Percentiles rank a stretch among this genome's conserved stretches.
phyloP scores from a whole-genome alignment of 1,140 invertebrate species.

The Muscidifurax raptorellus region DNA sequence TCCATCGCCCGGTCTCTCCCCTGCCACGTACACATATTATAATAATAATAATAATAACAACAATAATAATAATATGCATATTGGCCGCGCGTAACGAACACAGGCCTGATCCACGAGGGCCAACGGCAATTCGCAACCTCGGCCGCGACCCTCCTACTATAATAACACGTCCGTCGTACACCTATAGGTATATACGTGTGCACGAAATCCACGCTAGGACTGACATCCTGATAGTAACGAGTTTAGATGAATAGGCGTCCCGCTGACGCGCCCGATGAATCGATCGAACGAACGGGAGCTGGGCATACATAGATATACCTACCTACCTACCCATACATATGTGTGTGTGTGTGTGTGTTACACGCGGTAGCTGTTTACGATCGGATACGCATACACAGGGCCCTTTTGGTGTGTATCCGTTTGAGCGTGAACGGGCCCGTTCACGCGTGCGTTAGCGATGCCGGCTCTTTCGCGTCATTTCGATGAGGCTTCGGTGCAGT shows the following conservation, averaged over 20 bases:
- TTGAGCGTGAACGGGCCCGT: conserved; percentile 25
- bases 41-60: neutral
- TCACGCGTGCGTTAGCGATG: neutral
- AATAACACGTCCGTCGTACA: neutral
- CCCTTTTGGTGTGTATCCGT: neutral
- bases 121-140: too few relatives aligned
- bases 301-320: neutral
- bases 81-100: neutral
- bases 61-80: neutral
- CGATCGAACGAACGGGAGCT: conserved; percentile 23
- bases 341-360: too few relatives aligned
- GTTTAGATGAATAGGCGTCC: conserved; percentile 47
- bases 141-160: neutral
- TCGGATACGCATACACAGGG: conserved; percentile 23
- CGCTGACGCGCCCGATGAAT: conserved; percentile 48
- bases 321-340: too few relatives aligned
- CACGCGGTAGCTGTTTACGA: conserved; percentile 36
- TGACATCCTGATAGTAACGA: conserved; percentile 42
- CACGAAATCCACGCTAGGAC: neutral
- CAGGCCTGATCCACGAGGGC: too few relatives aligned
- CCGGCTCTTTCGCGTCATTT: neutral
- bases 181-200: neutral
- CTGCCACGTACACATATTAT: too few relatives aligned
- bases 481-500: neutral
- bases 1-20: neutral